Percentiles rank a stretch among this genome's conserved stretches.
These are phyloP conservation scores for Eulemur mongoz DNA, from an alignment of 2,797 vertebrate species.

Conservation along the genomic window DNA sequence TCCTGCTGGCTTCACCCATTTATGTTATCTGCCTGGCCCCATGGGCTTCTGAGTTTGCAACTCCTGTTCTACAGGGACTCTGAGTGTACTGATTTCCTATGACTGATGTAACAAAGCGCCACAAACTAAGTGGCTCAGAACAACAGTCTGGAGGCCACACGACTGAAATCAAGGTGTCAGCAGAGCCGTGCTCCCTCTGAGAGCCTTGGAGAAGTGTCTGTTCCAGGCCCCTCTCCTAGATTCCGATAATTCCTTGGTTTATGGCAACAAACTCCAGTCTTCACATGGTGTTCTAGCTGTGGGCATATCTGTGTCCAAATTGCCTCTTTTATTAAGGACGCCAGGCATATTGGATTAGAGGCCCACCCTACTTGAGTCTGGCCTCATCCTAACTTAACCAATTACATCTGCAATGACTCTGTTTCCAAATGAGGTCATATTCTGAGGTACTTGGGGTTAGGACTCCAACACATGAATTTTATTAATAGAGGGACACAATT, in stretches of 20 bases:
- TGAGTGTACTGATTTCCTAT: neutral
- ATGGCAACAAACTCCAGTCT: neutral
- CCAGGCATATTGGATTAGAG: neutral
- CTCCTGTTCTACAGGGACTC: neutral
- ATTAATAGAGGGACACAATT: neutral
- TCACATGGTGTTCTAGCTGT: neutral
- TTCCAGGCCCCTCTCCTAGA: neutral
- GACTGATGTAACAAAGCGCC: neutral
- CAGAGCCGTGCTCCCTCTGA: neutral
- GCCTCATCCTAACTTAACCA: neutral
- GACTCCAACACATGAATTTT: neutral
- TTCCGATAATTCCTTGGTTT: neutral
- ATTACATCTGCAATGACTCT: neutral
- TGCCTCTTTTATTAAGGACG: neutral
- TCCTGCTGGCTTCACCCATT: neutral
- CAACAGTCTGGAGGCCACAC: neutral
- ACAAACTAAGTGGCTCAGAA: neutral
- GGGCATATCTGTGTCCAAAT: neutral
- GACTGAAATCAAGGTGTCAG: neutral
- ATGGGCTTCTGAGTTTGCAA: neutral
- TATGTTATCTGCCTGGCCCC: neutral
- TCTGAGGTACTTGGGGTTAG: neutral
- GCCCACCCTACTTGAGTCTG: neutral
- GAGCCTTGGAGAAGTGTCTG: neutral
- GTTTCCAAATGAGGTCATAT: neutral